Evolutionary conservation across 2,113 vertebrate species (phyloP).

Genomic region (Pachyramphus minor): DNA sequence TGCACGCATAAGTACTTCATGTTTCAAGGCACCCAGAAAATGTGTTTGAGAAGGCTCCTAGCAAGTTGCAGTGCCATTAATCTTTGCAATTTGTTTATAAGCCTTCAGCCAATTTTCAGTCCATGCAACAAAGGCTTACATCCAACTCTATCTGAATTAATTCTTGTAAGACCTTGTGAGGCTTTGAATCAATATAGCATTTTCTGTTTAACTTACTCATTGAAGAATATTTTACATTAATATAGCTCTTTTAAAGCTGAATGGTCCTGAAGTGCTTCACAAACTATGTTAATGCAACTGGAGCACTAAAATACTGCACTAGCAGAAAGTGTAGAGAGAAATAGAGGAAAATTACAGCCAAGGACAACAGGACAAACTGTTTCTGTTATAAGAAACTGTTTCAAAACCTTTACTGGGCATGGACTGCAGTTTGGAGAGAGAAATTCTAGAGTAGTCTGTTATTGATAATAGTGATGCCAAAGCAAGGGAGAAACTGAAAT

Average conservation of each 20-base stretch:
- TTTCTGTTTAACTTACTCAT: constrained; percentile 49
- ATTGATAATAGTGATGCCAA: neutral
- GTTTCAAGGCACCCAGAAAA: neutral
- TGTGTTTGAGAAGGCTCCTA: neutral
- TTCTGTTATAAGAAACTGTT: neutral
- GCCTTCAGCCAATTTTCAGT: neutral
- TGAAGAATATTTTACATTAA: constrained; percentile 44
- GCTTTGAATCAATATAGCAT: constrained; percentile 31
- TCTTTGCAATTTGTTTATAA: constrained; percentile 47
- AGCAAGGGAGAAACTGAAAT: neutral
- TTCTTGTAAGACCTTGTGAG: constrained; percentile 27
- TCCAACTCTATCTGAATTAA: constrained; percentile 26
- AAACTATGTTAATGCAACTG: constrained; percentile 10
- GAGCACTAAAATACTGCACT: neutral
- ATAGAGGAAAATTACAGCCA: neutral
- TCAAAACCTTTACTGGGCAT: neutral
- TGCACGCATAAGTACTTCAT: neutral
- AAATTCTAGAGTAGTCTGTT: neutral
- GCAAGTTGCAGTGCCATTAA: neutral
- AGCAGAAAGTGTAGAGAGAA: neutral
- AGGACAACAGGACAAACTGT: constrained; percentile 2
- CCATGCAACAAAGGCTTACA: neutral
- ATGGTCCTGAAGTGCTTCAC: constrained; percentile 1
- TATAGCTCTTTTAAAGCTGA: constrained; percentile 17
- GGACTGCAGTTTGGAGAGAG: neutral